Base-by-base conservation (phyloP, 64 coral and sea anemone genomes). In the Catalaphyllia jardinei region DNA sequence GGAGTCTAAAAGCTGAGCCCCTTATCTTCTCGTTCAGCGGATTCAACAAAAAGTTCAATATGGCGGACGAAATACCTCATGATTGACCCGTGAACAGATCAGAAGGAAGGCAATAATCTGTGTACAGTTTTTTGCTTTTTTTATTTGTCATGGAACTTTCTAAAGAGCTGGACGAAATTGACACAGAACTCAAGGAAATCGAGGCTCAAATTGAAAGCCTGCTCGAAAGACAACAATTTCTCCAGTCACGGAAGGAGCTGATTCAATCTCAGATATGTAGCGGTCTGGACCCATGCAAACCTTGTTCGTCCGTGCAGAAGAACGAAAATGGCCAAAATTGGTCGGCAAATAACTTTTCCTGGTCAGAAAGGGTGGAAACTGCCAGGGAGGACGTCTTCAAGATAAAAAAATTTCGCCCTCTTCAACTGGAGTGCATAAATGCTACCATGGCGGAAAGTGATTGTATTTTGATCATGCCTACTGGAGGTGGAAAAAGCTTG, bases 381-480 rank as follows among this genome's bases (percentile, higher is more conserved):
- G 87, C 82, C 0, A 82, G 79, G 19, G 64, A 90, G 77, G 71
- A 80, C 1, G 84, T 90, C 39, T 98, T 98, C 63, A 89, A 93
- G 64, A 86, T 98, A 2, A 62, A 74, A 15, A 89, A 49, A 17
- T 95, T 98, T 87, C 89, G 96, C n/a, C 87, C 93, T 16, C 64
- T 95, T 52, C 96, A 98, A 46, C 29, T 98, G 15, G 93, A 98
- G 73, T 95, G 93, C 49, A 93, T 98, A 16, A 98, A 98, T 71
- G 96, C 62, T 46, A 93, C 96, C 2, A 95, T 98, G 93, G 89
- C 96, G 63, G 96, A 89, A 46, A 71, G 72, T 13, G 96, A 98
- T 89, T 98, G 96, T 79, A 90, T 98, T 39, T 88, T 98, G 10
- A 87, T 98, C 2, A 98, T 98, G 96, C 96, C 96, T 14, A 98